Evolutionary conservation across 2,113 vertebrate genomes (phyloP).

Genomic region (Thamnaconus septentrionalis): DNA sequence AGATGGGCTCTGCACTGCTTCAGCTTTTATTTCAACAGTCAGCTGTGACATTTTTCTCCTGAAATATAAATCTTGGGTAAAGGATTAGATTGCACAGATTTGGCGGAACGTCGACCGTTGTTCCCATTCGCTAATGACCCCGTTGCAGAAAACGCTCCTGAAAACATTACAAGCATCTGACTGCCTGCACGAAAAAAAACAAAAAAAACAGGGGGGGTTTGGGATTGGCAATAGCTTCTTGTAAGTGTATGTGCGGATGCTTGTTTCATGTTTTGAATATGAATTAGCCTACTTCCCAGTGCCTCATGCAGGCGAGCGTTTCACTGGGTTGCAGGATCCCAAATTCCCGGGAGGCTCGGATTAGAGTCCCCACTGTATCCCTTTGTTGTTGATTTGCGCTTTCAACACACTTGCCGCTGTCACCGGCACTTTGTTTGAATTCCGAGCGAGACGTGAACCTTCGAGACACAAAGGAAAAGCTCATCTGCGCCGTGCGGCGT

Average conservation of each 20-base stretch:
- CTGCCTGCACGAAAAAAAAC: not conserved
- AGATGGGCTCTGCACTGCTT: not conserved
- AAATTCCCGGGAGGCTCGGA: constrained; percentile 45
- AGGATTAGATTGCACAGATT: not conserved
- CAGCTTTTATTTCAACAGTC: not conserved
- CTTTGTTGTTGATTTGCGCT: constrained; percentile 56
- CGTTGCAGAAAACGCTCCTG: not conserved
- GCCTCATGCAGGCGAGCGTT: constrained; percentile 37
- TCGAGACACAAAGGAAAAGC: constrained; percentile 16
- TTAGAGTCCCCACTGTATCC: constrained; percentile 52
- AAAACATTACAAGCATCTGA: not conserved
- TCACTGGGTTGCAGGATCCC: constrained; percentile 50
- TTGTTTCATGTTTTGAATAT: constrained; percentile 56
- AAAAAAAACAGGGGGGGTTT: not conserved
- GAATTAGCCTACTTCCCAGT: constrained; percentile 38
- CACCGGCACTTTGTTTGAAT: constrained; percentile 47
- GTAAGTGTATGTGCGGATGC: constrained; percentile 35
- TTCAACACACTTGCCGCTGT: constrained; percentile 37
- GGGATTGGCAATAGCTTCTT: constrained; percentile 23
- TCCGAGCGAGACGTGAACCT: constrained; percentile 7
- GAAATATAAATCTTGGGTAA: too few relatives aligned
- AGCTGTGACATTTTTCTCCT: not conserved
- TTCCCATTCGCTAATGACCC: constrained; percentile 1
- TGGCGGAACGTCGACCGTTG: not conserved
- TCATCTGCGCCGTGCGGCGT: constrained; percentile 9